Evolutionary conservation across 2,888 invertebrate genomes (phyloP), one percentile per base, ranked within the genome.

Genomic region (Polydrusus pterygomalis): DNA sequence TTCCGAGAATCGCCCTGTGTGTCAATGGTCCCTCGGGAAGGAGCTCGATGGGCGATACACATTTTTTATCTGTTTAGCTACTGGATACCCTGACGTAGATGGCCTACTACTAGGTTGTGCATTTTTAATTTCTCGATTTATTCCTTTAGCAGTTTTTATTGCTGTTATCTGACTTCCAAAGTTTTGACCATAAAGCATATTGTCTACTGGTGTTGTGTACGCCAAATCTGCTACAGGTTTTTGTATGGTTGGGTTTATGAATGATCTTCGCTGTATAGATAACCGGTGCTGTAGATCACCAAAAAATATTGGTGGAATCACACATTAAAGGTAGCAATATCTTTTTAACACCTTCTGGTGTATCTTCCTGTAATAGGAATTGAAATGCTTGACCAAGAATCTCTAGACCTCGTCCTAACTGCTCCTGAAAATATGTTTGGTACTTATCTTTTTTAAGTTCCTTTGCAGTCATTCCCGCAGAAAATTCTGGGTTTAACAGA

Each of bases 101-200:
- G 40, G 40, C 8, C 40, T 7, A 40, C 40, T 25, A 25, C 5
- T 40, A 11, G 40, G 40, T 40, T 40, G 40, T 11, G 2, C 1
- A 40, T 40, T 40, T 40, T 40, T 40, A 40, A 40, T 40, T 40
- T 40, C 40, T 6, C 40, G 40, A 40, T 40, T 40, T 40, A 40
- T 40, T 11, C 40, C 40, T 40, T 40, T 40, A 40, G 40, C 40
- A 40, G 40, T 40, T 7, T 40, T 40, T 40, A 40, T 40, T 40
- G 40, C 40, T 40, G 40, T 40, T 40, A 40, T 40, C 40, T 40
- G 40, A 40, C 40, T 40, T 40, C 40, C 40, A 40, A 40, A 40
- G 11, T 40, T 11, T 40, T 40, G 1, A 40, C 40, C 40, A 40
- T 40, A 40, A 40, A 40, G 40, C 40, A 40, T 40, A 40, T 9